Evolutionary conservation across 1,140 invertebrate species (phyloP).

Genomic region (Lethrus apterus): DNA sequence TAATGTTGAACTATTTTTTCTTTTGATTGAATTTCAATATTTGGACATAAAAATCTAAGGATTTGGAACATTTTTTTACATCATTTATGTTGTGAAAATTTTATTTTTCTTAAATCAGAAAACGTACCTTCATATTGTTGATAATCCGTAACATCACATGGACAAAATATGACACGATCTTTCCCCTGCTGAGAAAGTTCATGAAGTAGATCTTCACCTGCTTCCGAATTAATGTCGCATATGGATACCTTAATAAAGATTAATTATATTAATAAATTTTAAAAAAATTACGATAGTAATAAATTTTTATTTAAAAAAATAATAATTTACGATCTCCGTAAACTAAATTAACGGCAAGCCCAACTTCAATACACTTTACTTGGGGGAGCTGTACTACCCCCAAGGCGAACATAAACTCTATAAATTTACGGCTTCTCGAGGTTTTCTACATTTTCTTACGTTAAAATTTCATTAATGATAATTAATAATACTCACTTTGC

Average conservation of each 20-base stretch:
- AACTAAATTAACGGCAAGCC: no score
- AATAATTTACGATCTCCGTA: neutral
- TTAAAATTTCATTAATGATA: neutral
- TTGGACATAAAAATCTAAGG: no score
- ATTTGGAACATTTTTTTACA: neutral
- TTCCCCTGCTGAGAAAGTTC: constrained; percentile 55
- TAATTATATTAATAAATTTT: no score
- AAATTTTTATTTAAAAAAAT: neutral
- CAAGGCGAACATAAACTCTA: neutral
- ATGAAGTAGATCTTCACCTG: constrained; percentile 57
- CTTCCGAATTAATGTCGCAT: constrained; percentile 62
- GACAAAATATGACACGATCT: constrained; percentile 59
- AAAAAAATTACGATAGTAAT: no score
- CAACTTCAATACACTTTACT: no score
- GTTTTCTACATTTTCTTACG: neutral
- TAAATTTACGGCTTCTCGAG: neutral
- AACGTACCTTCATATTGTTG: constrained; percentile 69
- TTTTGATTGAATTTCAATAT: no score
- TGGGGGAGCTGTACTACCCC: neutral
- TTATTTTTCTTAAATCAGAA: no score
- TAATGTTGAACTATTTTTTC: no score
- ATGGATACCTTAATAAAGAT: constrained; percentile 52
- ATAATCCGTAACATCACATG: constrained; percentile 66
- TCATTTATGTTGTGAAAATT: neutral
- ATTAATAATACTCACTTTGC: constrained; percentile 52